Percentiles rank a stretch among this genome's conserved stretches.
Evolutionary conservation across 2,113 vertebrate species (phyloP).

Genomic region (Athene cunicularia): DNA sequence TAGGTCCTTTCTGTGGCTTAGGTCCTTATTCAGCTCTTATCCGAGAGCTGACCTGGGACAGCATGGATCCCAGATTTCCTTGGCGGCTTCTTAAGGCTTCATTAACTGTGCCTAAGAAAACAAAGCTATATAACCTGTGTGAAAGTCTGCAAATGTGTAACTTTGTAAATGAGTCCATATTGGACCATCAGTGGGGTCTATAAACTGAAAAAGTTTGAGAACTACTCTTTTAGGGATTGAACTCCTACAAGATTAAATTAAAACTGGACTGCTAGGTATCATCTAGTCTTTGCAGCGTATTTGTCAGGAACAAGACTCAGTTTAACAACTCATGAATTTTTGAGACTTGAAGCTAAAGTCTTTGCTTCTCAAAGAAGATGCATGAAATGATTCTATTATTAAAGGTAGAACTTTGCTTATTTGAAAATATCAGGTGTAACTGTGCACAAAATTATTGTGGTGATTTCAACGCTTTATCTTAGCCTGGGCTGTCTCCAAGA

Average conservation of each 20-base stretch:
- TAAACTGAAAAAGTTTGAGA: not conserved
- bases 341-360: not conserved
- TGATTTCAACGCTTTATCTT: not conserved
- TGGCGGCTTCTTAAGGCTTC: not conserved
- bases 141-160: not conserved
- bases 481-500: not conserved
- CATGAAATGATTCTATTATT: not conserved
- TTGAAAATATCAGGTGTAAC: not conserved
- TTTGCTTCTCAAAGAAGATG: not conserved
- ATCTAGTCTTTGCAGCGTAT: not conserved
- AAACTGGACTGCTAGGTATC: not conserved
- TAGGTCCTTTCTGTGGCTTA: not conserved
- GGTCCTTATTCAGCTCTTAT: not conserved
- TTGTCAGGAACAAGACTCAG: not conserved
- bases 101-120: not conserved
- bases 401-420: not conserved
- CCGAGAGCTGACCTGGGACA: not conserved
- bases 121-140: not conserved
- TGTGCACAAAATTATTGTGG: not conserved
- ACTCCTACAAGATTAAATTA: not conserved
- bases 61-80: not conserved
- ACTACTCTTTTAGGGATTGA: not conserved
- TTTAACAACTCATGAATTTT: not conserved
- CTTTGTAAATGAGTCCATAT: not conserved
- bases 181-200: accelerated